Conservation (phyloP, 1,140 invertebrate species). For the Planococcus citri region DNA sequence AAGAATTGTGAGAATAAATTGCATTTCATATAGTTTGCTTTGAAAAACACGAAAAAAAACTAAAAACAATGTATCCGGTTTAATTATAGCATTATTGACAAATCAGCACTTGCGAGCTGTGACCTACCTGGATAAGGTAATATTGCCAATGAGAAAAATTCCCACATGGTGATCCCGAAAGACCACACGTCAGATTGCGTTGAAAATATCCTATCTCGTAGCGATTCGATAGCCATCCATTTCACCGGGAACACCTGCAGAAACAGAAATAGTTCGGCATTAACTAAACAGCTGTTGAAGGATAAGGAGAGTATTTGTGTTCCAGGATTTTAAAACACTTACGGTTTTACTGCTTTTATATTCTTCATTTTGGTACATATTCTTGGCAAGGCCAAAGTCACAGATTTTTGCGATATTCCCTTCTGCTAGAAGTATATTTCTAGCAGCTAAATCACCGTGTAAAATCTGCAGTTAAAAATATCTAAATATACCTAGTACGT, state of each 20-base stretch:
- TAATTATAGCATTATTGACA: too few relatives aligned
- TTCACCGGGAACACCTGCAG: slow-evolving; percentile 62
- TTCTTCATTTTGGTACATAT: too few relatives aligned
- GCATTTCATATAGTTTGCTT: too few relatives aligned
- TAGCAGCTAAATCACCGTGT: slow-evolving; percentile 56
- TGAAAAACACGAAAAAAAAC: too few relatives aligned
- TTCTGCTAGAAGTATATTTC: slow-evolving; percentile 52
- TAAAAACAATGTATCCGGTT: too few relatives aligned
- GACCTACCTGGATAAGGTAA: slow-evolving; percentile 59
- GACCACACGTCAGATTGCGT: slow-evolving; percentile 80
- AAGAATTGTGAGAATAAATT: too few relatives aligned
- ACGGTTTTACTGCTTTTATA: too few relatives aligned
- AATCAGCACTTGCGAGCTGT: slow-evolving; percentile 47
- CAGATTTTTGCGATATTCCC: slow-evolving; percentile 50
- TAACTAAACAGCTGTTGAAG: slow-evolving; percentile 81
- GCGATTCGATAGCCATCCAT: slow-evolving; percentile 72
- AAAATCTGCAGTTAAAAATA: slow-evolving; percentile 40
- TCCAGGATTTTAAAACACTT: neutral
- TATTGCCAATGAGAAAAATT: slow-evolving; percentile 86
- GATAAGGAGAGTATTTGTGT: slow-evolving; percentile 25
- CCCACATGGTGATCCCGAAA: slow-evolving; percentile 94
- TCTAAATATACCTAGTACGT: neutral
- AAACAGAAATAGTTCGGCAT: too few relatives aligned
- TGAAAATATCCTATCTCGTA: slow-evolving; percentile 64
- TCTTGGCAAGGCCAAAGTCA: too few relatives aligned